Conservation (phyloP, 1,140 invertebrate species). For the Bombyx mori region DNA sequence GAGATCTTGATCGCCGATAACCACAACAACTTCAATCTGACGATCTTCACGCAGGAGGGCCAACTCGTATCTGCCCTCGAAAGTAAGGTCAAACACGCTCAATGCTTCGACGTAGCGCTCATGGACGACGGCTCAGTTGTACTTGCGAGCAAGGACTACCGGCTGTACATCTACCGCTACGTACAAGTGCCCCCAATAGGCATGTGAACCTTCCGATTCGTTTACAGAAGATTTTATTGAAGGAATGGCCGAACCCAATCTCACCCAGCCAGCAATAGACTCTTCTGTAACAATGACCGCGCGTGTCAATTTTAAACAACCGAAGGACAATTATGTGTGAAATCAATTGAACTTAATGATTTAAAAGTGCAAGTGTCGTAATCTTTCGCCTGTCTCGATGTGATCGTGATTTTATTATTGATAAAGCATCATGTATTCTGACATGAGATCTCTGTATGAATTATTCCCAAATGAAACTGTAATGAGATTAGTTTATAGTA, state of each 20-base stretch:
- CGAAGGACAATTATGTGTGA: slow-evolving; percentile 41
- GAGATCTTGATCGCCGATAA: slow-evolving; percentile 99
- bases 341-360: slow-evolving; percentile 35
- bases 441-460: slow-evolving; percentile 54
- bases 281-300: slow-evolving; percentile 35
- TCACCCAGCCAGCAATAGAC: slow-evolving; percentile 33
- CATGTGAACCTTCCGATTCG: slow-evolving; percentile 75
- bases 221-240: slow-evolving; percentile 56
- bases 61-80: slow-evolving; percentile 96
- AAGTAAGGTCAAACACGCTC: slow-evolving; percentile 99
- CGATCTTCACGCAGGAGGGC: slow-evolving; percentile 97
- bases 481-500: slow-evolving; percentile 69
- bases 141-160: slow-evolving; percentile 98
- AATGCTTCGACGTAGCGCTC: slow-evolving; percentile 99
- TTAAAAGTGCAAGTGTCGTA: slow-evolving; percentile 44
- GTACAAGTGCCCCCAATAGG: slow-evolving; percentile 89
- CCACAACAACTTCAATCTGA: slow-evolving; percentile 99
- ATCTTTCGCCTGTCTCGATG: slow-evolving; percentile 52
- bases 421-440: slow-evolving; percentile 35
- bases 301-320: slow-evolving; percentile 57
- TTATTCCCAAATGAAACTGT: slow-evolving; percentile 64
- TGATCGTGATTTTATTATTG: slow-evolving; percentile 41
- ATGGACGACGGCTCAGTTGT: slow-evolving; percentile 99
- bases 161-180: slow-evolving; percentile 98
- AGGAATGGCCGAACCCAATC: slow-evolving; percentile 50